Evolutionary conservation across 2,888 invertebrate genomes (phyloP), one percentile per base, ranked within the genome.

Genomic region (Pyrocoelia pectoralis): DNA sequence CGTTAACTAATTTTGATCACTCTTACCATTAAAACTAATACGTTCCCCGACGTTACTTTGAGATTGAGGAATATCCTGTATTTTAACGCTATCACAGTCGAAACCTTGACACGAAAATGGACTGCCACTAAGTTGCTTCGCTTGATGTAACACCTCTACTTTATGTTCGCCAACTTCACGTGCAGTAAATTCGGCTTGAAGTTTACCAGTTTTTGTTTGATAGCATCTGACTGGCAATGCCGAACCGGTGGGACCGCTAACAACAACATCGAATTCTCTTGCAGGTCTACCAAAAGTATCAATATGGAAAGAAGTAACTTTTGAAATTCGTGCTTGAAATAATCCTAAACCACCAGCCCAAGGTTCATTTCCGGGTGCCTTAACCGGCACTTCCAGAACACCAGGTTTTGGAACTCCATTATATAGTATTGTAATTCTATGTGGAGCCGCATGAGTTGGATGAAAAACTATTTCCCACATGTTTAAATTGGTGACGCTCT

Each of bases 41-140:
- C 90, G 89, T 75, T 94, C 94, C 73, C 94, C 93, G 18, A 94
- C 88, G 24, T 92, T 90, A 63, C 94, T 87, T 65, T 88, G 90
- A 52, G 88, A 89, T 70, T 88, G 90, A 46, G 89, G 91, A 58
- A 92, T 83, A 65, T 92, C 91, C 56, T 92, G 89, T 41, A 96
- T 83, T 62, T 89, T 86, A 0, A 97, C 92, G 81, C 90, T 90
- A 73, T 89, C 89, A 0, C 94, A 89, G 80, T 98, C 97, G 77
- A 91, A 97, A 0, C 95, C 93, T 77, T 96, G 93, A 77, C 98
- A 97, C 57, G 89, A 91, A 81, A 94, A 98, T 0, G 98, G 98
- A 73, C 96, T 97, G 53, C 97, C 97, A 8, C 90, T 87, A 33
- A 98, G 89, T 8, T 95, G 92, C 74, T 96, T 94, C 0, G 95